Evolutionary conservation across 2,797 vertebrate species (phyloP), one percentile per base, ranked within the genome.

Genomic region (Ibycter americanus): DNA sequence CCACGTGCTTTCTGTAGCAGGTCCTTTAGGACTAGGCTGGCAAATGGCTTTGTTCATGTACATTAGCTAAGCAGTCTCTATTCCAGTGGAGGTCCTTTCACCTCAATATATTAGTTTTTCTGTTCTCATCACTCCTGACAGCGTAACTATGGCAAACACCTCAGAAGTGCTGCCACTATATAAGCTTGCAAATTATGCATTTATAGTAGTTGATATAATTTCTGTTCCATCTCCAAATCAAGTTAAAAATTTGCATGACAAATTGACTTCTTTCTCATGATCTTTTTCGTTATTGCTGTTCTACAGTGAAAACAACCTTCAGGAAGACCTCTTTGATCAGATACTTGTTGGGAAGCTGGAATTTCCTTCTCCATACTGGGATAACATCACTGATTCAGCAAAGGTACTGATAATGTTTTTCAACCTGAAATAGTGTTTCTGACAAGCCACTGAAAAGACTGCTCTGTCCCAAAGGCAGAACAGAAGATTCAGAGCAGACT

Each of bases 301-400:
- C 83, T 76, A 23, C 79, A 99, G 99, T 98, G 99, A 99, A 95
- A 99, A 98, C 96, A 99, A 99, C 94, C 98, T 98, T 58, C 99
- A 99, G 93, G 99, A 99, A 97, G 99, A 99, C 90, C 98, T 99
- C 96, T 99, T 99, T 86, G 99, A 99, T 95, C 99, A 99, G 98
- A 99, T 99, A 96, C 98, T 99, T 47, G 97, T 98, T 55, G 99
- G 99, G 27, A 98, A 97, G 76, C 97, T 99, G 94, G 99, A 99
- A 91, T 99, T 99, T 89, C 99, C 99, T 54, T 98, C 99, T 90
- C 99, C 99, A 22, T 99, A 99, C 97, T 99, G 99, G 99, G 99
- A 99, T 98, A 99, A 99, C 97, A 99, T 99, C 97, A 99, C 99
- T 0, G 98, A 99, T 91, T 98, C 99, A 5, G 99, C 99, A 92